A percentile compares a stretch with the other conserved stretches of the same genome.
phyloP scores from a whole-genome alignment of 2,888 invertebrate species.

The Agonopterix subpropinquella region DNA sequence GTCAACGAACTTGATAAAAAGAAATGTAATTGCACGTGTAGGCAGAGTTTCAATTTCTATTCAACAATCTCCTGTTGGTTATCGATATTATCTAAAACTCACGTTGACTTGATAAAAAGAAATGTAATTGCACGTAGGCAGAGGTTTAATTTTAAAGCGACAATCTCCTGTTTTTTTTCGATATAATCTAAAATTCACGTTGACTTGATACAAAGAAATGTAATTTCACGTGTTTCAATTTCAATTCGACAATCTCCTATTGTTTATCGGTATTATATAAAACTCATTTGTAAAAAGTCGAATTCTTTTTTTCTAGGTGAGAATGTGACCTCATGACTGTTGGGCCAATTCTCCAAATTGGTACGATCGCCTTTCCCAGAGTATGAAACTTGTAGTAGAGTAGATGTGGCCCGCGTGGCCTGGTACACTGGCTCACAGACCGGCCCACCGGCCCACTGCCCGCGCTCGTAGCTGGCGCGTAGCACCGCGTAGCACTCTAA shows the following conservation, averaged over 20 bases:
- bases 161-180: neutral
- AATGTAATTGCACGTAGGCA: conserved; percentile 27
- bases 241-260: neutral
- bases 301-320: too few relatives aligned
- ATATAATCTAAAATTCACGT: too few relatives aligned
- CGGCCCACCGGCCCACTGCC: conserved; percentile 20
- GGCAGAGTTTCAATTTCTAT: conserved; percentile 4
- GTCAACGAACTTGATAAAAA: conserved; percentile 64
- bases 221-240: conserved; percentile 16
- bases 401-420: conserved; percentile 10
- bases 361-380: conserved; percentile 42
- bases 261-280: neutral
- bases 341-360: conserved; percentile 51
- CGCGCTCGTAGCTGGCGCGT: conserved; percentile 17
- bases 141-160: neutral
- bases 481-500: conserved; percentile 12
- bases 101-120: conserved; percentile 43
- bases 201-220: conserved; percentile 53
- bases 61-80: neutral
- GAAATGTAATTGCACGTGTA: conserved; percentile 30
- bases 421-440: conserved; percentile 45
- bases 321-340: conserved; percentile 33
- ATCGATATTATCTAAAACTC: neutral
- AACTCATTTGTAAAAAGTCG: too few relatives aligned
- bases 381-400: neutral